Conservation (phyloP, 1,140 invertebrate species). For the Heliothis virescens region DNA sequence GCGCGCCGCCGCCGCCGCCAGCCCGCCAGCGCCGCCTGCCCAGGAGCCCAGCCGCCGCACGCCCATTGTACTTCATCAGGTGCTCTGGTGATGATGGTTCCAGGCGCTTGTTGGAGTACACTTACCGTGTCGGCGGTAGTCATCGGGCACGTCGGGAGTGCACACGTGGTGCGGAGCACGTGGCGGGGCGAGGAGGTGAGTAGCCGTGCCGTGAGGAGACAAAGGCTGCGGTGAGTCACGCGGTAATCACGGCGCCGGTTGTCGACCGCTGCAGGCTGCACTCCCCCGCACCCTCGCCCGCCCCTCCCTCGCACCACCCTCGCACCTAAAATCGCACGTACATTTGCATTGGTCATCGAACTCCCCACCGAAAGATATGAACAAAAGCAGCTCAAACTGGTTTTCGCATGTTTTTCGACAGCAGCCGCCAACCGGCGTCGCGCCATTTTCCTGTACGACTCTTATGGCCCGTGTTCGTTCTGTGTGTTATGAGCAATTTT, state of each 20-base stretch:
- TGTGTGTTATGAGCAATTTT: conserved; percentile 29
- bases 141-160: conserved; percentile 52
- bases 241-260: conserved; percentile 68
- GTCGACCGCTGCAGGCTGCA: conserved; percentile 73
- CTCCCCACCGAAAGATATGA: conserved; percentile 74
- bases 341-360: conserved; percentile 82
- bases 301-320: conserved; percentile 72
- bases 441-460: conserved; percentile 73
- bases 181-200: conserved; percentile 60
- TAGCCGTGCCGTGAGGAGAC: conserved; percentile 62
- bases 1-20: conserved; percentile 90
- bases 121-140: conserved; percentile 89
- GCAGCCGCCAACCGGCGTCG: conserved; percentile 63
- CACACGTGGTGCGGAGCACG: conserved; percentile 60
- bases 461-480: conserved; percentile 49
- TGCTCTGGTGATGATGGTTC: conserved; percentile 96
- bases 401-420: conserved; percentile 76
- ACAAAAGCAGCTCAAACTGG: conserved; percentile 83
- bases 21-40: conserved; percentile 41
- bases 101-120: conserved; percentile 99
- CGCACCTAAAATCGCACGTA: conserved; percentile 71
- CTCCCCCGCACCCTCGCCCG: conserved; percentile 67
- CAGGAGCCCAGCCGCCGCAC: conserved; percentile 88
- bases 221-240: conserved; percentile 78
- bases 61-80: conserved; percentile 99